These are phyloP conservation scores for Theocolax elegans DNA, from an alignment of 1,140 invertebrate genomes.

Conservation along the genomic window DNA sequence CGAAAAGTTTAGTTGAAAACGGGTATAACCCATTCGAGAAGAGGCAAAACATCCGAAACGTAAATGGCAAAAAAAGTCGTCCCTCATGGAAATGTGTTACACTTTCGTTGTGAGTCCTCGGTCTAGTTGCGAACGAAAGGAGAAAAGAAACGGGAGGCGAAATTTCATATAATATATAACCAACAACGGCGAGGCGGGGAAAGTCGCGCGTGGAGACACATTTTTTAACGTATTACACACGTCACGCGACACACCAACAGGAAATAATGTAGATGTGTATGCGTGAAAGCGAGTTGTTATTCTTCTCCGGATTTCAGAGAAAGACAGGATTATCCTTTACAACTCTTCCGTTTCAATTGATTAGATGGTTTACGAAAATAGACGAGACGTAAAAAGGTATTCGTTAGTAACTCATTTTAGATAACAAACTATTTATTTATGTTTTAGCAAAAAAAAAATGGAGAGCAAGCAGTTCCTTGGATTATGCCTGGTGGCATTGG, in stretches of 20 bases:
- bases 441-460: constrained; percentile 25
- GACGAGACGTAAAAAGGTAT: no score
- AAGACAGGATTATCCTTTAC: background rate
- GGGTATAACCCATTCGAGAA: no score
- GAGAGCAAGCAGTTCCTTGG: constrained; percentile 54
- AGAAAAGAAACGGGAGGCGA: constrained; percentile 9
- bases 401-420: no score
- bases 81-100: constrained; percentile 5
- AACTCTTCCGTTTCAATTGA: no score
- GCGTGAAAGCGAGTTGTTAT: background rate
- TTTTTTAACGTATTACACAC: constrained; percentile 8
- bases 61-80: background rate
- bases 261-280: constrained; percentile 10
- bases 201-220: constrained; percentile 20
- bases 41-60: no score
- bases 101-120: constrained; percentile 4
- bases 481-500: constrained; percentile 59
- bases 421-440: no score
- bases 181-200: constrained; percentile 32
- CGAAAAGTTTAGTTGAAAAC: no score
- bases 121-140: constrained; percentile 29
- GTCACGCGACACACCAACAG: constrained; percentile 2
- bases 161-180: constrained; percentile 1
- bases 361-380: no score
- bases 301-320: no score